Conservation (phyloP, 2,888 invertebrate species). For the Asteroscopus sphinx region DNA sequence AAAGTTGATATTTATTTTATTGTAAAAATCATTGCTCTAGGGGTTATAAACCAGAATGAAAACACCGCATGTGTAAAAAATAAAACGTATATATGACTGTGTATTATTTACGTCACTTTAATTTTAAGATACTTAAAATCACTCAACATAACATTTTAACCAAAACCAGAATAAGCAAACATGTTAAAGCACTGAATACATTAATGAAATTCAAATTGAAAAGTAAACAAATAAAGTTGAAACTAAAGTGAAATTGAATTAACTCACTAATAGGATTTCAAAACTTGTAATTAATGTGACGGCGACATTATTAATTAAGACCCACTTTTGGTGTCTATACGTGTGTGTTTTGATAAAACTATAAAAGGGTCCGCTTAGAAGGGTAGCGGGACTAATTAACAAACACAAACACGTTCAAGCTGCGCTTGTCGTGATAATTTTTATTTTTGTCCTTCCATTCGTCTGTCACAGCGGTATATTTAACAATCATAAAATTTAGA, state of each 20-base stretch:
- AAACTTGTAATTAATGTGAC: slow-evolving; percentile 63
- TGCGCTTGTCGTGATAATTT: no score
- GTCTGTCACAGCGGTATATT: no score
- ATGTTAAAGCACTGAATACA: slow-evolving; percentile 9
- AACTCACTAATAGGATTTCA: slow-evolving; percentile 58
- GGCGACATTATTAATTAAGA: slow-evolving; percentile 57
- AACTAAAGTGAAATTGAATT: slow-evolving; percentile 46
- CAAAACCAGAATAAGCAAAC: slow-evolving; percentile 16
- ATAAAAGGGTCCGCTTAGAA: slow-evolving; percentile 19
- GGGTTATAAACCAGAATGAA: no score
- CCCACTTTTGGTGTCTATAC: slow-evolving; percentile 44
- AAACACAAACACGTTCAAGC: no score
- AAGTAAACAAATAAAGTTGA: slow-evolving; percentile 36
- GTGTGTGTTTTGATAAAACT: slow-evolving; percentile 26
- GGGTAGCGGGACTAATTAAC: no score
- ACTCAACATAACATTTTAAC: slow-evolving; percentile 11
- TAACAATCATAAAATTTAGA: no score
- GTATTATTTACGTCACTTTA: no score
- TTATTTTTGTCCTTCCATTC: no score
- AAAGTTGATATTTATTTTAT: no score
- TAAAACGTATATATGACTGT: no score
- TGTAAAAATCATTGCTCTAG: no score
- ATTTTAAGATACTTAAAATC: background rate
- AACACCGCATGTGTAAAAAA: no score
- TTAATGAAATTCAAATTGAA: slow-evolving; percentile 33